Conservation (phyloP, 2,888 invertebrate species). For the Deroplatys truncata region DNA sequence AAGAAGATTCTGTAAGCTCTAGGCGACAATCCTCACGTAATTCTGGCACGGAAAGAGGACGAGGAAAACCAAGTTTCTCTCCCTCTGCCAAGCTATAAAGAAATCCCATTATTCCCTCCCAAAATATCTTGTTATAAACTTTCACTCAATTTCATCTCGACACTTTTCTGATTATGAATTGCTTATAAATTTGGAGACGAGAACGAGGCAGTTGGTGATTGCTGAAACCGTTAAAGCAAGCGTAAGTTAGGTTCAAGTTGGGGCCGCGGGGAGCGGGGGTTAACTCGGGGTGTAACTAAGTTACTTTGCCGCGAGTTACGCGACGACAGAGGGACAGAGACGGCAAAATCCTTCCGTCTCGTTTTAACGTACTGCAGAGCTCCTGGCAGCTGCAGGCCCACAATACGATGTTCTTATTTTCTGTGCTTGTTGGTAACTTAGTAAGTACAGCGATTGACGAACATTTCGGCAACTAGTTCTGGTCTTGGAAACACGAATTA, state of each 20-base stretch:
- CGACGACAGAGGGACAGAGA: not conserved
- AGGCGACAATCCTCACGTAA: not conserved
- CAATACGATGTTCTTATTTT: not conserved
- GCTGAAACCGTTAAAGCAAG: conserved; percentile 24
- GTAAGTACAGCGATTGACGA: too few species aligned
- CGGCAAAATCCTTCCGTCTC: not conserved
- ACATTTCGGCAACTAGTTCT: too few species aligned
- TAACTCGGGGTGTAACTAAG: conserved; percentile 28
- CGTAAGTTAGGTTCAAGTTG: conserved; percentile 25
- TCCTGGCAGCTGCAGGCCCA: not conserved
- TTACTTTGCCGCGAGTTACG: conserved; percentile 20
- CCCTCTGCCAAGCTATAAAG: conserved; percentile 17
- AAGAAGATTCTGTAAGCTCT: not conserved
- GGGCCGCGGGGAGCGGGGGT: conserved; percentile 11
- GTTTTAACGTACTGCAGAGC: not conserved
- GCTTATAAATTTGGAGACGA: conserved; percentile 45
- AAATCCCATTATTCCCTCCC: conserved; percentile 27
- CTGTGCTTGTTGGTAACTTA: too few species aligned
- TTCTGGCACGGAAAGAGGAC: not conserved
- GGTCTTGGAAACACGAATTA: too few species aligned
- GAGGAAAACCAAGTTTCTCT: not conserved
- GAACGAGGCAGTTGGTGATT: conserved; percentile 34
- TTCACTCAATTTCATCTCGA: conserved; percentile 45
- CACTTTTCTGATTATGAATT: conserved; percentile 45
- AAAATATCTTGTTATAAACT: conserved; percentile 35